Conservation (phyloP, 2,113 vertebrate genomes). For the Dryoscopus gambensis region DNA sequence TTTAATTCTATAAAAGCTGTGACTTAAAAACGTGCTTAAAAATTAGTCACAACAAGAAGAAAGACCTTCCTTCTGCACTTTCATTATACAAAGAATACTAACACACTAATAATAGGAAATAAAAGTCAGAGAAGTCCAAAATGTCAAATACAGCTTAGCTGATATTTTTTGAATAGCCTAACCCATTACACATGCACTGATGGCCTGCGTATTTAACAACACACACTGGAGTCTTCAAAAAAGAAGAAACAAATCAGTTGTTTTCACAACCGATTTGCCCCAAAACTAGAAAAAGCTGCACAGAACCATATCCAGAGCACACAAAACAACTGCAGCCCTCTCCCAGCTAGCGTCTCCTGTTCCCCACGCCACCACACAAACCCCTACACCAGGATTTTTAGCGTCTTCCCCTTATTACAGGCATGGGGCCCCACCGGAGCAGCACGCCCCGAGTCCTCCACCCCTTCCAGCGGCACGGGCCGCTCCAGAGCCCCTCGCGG, state of each 20-base stretch:
- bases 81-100: background rate
- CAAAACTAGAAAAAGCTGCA: background rate
- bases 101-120: background rate
- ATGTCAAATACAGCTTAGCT: background rate
- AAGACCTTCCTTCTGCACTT: background rate
- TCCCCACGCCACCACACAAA: background rate
- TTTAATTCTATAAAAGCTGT: too few relatives aligned
- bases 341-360: background rate
- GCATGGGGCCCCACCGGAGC: accelerated
- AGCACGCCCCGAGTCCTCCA: too few relatives aligned
- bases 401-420: accelerated
- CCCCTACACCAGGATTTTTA: too few relatives aligned
- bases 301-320: accelerated
- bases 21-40: background rate
- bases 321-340: accelerated
- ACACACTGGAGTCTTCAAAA: background rate
- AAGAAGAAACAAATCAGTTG: accelerated
- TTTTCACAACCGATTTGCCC: background rate
- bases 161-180: background rate
- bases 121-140: background rate
- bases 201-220: accelerated
- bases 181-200: background rate
- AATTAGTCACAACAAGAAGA: background rate
- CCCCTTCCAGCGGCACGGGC: background rate
- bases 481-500: background rate